phyloP scores from a whole-genome alignment of 2,113 vertebrate genomes.

The Actenoides hombroni region DNA sequence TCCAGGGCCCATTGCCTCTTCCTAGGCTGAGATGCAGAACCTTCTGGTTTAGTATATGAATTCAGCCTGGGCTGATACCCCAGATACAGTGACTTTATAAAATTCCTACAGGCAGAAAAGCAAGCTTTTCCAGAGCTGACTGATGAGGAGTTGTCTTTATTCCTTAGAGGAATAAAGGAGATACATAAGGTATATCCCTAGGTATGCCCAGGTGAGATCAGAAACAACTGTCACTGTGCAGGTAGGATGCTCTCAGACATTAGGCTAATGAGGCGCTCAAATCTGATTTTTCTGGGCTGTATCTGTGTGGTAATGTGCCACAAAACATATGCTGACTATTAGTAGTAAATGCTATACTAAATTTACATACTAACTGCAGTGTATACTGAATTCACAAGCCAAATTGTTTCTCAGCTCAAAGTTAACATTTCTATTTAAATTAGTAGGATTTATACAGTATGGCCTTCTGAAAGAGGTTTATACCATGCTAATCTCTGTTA shows the following conservation, averaged over 20 bases:
- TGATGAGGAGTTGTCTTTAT: background rate
- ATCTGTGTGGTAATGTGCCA: background rate
- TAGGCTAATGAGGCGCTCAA: background rate
- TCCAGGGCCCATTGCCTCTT: background rate
- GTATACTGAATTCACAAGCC: background rate
- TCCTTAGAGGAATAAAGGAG: background rate
- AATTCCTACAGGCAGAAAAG: background rate
- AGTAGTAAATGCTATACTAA: background rate
- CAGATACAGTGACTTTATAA: background rate
- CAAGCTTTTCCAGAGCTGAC: background rate
- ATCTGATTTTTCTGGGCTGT: background rate
- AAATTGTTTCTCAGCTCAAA: background rate
- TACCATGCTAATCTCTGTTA: slow-evolving; percentile 15
- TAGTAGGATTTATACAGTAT: background rate
- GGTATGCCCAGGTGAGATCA: background rate
- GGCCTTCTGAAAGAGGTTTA: slow-evolving; percentile 12
- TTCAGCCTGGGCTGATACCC: background rate
- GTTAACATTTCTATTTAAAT: slow-evolving; percentile 15
- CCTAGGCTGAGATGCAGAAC: background rate
- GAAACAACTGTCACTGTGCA: background rate
- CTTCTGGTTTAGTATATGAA: background rate
- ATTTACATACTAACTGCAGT: background rate
- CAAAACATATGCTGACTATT: background rate
- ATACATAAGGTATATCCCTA: background rate
- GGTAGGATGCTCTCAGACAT: background rate